Conservation (phyloP, 2,888 invertebrate species). For the Drosophila crucigera region DNA sequence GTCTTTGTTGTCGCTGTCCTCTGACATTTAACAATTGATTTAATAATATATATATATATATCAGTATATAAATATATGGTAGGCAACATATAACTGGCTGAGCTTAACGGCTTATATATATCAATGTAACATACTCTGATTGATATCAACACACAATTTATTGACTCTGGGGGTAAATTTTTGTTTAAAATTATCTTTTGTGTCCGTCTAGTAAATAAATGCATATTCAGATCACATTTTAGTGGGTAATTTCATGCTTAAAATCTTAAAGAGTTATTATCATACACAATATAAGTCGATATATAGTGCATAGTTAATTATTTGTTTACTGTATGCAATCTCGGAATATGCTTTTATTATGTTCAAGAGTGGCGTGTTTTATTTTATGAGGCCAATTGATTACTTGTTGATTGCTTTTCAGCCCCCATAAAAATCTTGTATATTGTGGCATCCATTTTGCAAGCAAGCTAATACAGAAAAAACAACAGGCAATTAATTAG, state of each 20-base stretch:
- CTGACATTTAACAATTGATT: constrained; percentile 64
- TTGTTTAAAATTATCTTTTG: neutral
- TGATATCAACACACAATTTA: constrained; percentile 22
- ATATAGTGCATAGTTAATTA: neutral
- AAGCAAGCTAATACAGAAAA: neutral
- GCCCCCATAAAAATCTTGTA: constrained; percentile 8
- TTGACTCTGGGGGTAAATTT: neutral
- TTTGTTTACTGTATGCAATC: neutral
- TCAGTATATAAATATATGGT: neutral
- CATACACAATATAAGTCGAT: neutral
- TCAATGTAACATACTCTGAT: constrained; percentile 28
- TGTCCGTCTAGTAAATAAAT: neutral
- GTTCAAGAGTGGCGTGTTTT: neutral
- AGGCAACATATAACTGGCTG: constrained; percentile 6
- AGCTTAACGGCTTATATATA: constrained; percentile 4
- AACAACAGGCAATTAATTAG: neutral
- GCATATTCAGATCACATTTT: neutral
- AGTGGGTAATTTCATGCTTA: neutral
- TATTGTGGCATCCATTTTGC: neutral
- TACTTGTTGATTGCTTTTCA: constrained; percentile 5
- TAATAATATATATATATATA: constrained; percentile 12
- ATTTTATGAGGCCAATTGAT: neutral
- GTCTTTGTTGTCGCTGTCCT: constrained; percentile 12
- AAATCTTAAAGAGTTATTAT: neutral
- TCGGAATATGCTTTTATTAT: neutral